Base-by-base conservation (phyloP, 1,140 invertebrate species). In the Macrobrachium rosenbergii region DNA sequence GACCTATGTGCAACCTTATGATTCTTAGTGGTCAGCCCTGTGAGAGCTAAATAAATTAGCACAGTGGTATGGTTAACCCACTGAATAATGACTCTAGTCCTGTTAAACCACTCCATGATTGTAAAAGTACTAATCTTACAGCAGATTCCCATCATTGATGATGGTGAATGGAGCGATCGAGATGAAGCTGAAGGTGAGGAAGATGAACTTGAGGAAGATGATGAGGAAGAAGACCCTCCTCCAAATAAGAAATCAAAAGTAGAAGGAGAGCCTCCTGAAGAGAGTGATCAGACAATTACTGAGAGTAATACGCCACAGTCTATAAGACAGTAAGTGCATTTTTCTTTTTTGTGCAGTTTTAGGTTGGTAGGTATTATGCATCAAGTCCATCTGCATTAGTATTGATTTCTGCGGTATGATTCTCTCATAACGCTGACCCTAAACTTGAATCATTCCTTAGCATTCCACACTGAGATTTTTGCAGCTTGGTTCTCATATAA, bases 131-230 rank as follows among this genome's bases (percentile, higher is more conserved):
- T 63, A 10, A 43, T 75, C 23, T 19, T 72, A 73, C 37, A 89
- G 21, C 88, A 90, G 83, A 88, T 89, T 28, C 88, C 89, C 8
- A 79, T 90, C 11, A 90, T 90, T 77, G 88, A 89, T 78, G 88
- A 90, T 63, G 86, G 84, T 0, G 88, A 89, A 60, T 89, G 88
- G 88, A 89, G 89, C 72, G 89, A 90, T 60, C 23, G 88, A 52
- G 88, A 90, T 72, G 87, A 89, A 72, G 88, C 89, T n/a, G 88
- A 90, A 63, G 87, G 87, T 58, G 88, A 90, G 16, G 88, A 88
- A 69, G 89, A 91, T 63, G 88, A 88, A 82, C 43, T 85, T 19
- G 87, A 88, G 43, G 84, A 89, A 58, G 79, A 89, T 43, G 84
- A 86, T 2, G 88, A 89, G 16, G 85, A 84, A 8, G 86, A 89